Conservation (phyloP, 2,888 invertebrate genomes). For the Therioaphis trifolii region DNA sequence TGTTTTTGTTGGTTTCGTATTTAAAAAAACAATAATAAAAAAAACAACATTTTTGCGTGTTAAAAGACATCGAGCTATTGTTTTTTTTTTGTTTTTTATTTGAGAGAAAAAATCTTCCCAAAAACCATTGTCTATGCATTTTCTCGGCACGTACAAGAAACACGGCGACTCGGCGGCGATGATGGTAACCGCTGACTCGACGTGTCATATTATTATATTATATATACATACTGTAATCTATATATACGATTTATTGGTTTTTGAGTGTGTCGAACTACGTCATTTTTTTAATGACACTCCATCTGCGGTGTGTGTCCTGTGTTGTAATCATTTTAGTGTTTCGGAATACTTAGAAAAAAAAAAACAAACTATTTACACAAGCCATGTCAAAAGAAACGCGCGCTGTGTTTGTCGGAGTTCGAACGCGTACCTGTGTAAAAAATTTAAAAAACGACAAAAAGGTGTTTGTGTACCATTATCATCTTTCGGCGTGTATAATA, state of each 20-base stretch:
- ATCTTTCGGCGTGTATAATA: conserved; percentile 49
- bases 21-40: too few relatives aligned
- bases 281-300: conserved; percentile 39
- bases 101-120: neutral
- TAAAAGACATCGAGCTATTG: too few relatives aligned
- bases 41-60: too few relatives aligned
- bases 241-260: conserved; percentile 44
- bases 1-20: too few relatives aligned
- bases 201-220: neutral
- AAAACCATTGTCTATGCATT: neutral
- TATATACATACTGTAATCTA: conserved; percentile 18
- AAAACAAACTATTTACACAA: conserved; percentile 50
- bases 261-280: conserved; percentile 53
- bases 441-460: conserved; percentile 53
- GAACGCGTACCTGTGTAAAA: conserved; percentile 9
- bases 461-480: conserved; percentile 62
- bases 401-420: conserved; percentile 29
- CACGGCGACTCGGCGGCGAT: neutral
- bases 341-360: neutral
- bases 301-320: neutral
- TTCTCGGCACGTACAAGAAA: neutral
- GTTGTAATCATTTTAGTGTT: neutral
- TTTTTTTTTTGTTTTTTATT: neutral
- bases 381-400: conserved; percentile 45
- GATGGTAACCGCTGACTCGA: conserved; percentile 8